Base-by-base conservation (phyloP, 2,797 vertebrate species). In the Gymnoscopelus braueri region DNA sequence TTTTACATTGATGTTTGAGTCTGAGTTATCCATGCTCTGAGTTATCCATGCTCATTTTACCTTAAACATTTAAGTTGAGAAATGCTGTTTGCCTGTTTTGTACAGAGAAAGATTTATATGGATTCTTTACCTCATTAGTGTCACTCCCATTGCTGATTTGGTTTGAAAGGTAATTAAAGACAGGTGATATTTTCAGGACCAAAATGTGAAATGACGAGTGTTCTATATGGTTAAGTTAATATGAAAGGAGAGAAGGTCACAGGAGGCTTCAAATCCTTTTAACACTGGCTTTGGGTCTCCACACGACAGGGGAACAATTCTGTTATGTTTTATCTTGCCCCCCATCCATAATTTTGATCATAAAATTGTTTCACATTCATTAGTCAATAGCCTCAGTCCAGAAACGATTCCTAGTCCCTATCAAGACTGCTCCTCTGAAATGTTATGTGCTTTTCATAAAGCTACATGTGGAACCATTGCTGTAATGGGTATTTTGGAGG, bases 141-240 rank as follows among this genome's bases (percentile, higher is more conserved):
- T 86, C 73, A 59, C 60, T 32, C 68, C 73, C 35, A 63, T 72
- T 53, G 49, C 65, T 75, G 75, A 72, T 81, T 72, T 76, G 69
- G 71, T 72, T 44, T 67, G 63, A 84, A 73, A 72, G 66, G 65
- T 75, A 66, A 84, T 77, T 83, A 82, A 81, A 84, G 66, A 83
- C 81, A 68, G 70, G 62, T 69, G 57, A 78, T 83, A 70, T 85
- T 78, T 71, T 83, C 78, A 87, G 90, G 89, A 90, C 89, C 91
- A 92, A 90, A 91, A 81, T 65, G 62, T 52, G 74, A 73, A 76
- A 69, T 80, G 50, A 74, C 75, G 67, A 71, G 67, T 79, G 66
- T 87, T 79, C 61, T 86, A 70, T 74, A 53, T 13, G 50, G 23
- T 69, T 77, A 80, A 48, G 61, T 72, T 58, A 68, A 73, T 78